phyloP scores from a whole-genome alignment of 2,113 vertebrate genomes.

The Odocoileus virginianus region DNA sequence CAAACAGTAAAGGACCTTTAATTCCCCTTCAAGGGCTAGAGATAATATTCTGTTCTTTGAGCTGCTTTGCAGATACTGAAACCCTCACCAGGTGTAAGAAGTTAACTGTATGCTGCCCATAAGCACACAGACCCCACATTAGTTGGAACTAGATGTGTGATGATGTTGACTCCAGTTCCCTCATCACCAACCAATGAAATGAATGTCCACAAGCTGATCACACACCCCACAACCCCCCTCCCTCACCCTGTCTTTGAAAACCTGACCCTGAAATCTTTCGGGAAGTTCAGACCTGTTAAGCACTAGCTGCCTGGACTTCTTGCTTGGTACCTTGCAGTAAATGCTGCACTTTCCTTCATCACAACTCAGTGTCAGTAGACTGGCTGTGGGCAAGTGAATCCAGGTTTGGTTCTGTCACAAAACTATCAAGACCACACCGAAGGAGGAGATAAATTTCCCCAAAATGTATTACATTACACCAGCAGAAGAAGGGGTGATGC shows the following conservation, averaged over 20 bases:
- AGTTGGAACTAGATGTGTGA: background rate
- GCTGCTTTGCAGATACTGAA: background rate
- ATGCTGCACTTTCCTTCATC: background rate
- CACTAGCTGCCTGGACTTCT: background rate
- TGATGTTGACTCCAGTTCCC: background rate
- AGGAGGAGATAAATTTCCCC: background rate
- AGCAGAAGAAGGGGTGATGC: background rate
- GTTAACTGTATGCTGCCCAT: background rate
- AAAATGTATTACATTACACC: background rate
- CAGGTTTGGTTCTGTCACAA: background rate
- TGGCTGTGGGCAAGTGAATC: background rate
- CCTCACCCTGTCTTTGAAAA: background rate
- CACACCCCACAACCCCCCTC: background rate
- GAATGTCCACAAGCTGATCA: background rate
- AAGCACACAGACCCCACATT: background rate
- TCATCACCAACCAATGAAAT: background rate
- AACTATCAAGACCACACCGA: background rate
- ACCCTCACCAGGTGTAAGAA: background rate
- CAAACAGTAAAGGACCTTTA: background rate
- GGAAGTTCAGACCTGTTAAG: background rate
- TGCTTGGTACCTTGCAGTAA: background rate
- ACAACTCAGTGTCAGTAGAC: background rate
- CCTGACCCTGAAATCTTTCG: background rate
- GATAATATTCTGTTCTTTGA: background rate
- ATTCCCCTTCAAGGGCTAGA: background rate